Base-by-base conservation (phyloP, 1,140 invertebrate species). In the Anagrus nilaparvatae region DNA sequence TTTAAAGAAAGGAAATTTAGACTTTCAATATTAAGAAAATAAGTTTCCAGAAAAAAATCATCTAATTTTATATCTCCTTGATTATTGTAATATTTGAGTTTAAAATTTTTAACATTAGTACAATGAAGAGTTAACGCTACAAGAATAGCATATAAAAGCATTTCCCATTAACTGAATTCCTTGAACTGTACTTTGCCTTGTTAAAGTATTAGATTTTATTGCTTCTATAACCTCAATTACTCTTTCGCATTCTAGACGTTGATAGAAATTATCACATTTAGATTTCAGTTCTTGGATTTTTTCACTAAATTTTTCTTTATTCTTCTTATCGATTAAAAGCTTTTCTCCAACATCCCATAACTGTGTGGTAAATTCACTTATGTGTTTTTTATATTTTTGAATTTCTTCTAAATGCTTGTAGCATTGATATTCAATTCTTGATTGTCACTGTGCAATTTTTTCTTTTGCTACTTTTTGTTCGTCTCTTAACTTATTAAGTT, bases 291-390 rank as follows among this genome's bases (percentile, higher is more conserved):
- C 46, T 18, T 47, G 51, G 8, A 65, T 27, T 24, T 58, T 44
- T 17, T 60, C 48, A 2, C 56, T 19, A 0, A 53, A 47, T 9
- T 51, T 47, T 50, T 75, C 64, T 4, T 74, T 74, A 44, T 76
- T 68, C 40, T 75, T 70, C 35, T 69, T 70, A 51, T 73, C 69
- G 43, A 66, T 60, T 4, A 77, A 54, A 27, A 75, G 65, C 46
- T 73, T 76, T 48, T 78, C 75, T 2, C 75, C 73, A 0, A 77
- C 63, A 18, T 61, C 68, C 76, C 75, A 77, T 20, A 74, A 58
- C 47, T 75, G 71, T 1, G 65, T 67, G 4, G 65, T 73, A 16
- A 77, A 50, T 4, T 58, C 61, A 23, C 64, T 60, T 12, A 76
- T 69, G 46, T 78, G 74, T 4, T 67, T 55, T 52, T 76, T 73